Conservation (phyloP, 2,797 vertebrate species). For the Cynodonichthys magdalenae region DNA sequence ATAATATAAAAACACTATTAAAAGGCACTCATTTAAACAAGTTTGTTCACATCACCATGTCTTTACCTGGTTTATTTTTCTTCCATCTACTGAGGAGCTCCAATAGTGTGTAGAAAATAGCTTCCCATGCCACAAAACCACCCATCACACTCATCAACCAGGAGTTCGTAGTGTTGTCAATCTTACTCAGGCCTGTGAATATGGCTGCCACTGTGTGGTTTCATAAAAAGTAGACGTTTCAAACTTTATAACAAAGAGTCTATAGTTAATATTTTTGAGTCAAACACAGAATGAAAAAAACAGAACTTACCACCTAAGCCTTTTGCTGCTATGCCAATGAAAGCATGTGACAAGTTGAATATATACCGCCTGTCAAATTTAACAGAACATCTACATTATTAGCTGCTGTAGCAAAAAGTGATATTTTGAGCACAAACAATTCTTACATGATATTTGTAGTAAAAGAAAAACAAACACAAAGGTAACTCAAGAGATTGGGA, state of each 20-base stretch:
- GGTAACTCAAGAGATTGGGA: too few relatives aligned
- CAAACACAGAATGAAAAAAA: neutral
- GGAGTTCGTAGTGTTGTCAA: slow-evolving; percentile 51
- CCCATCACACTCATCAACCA: slow-evolving; percentile 83
- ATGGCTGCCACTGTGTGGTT: slow-evolving; percentile 76
- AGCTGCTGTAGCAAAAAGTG: neutral
- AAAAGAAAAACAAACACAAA: too few relatives aligned
- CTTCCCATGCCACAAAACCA: slow-evolving; percentile 80
- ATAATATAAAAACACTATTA: rapidly evolving
- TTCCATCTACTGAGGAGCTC: slow-evolving; percentile 47
- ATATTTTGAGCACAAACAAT: too few relatives aligned
- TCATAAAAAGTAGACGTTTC: neutral
- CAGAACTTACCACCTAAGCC: slow-evolving; percentile 71
- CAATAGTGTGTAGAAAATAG: slow-evolving; percentile 62
- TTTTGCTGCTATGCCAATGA: slow-evolving; percentile 72
- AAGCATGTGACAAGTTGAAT: slow-evolving; percentile 74
- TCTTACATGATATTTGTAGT: too few relatives aligned
- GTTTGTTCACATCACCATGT: too few relatives aligned
- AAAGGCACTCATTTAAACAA: neutral
- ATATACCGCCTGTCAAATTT: slow-evolving; percentile 69
- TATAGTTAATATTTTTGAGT: rapidly evolving
- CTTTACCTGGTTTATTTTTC: slow-evolving; percentile 54
- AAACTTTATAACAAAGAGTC: rapidly evolving
- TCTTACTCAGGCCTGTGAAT: slow-evolving; percentile 76
- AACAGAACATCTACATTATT: neutral